These are phyloP conservation scores for Acleris emargana DNA, from an alignment of 2,888 invertebrate species.

Conservation along the genomic window DNA sequence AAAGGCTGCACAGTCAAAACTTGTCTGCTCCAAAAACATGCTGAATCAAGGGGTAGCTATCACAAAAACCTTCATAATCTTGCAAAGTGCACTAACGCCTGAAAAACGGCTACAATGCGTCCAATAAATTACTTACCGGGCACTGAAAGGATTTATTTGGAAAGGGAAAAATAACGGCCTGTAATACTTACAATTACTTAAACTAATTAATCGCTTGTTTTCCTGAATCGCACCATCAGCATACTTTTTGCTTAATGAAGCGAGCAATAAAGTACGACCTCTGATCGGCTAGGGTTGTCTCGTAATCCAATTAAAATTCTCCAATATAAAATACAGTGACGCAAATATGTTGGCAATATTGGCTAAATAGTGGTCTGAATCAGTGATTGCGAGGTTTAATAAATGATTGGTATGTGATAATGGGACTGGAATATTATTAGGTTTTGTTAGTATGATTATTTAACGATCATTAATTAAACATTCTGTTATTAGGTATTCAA, in stretches of 20 bases:
- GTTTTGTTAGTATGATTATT: not conserved
- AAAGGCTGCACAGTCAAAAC: no score
- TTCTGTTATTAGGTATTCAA: no score
- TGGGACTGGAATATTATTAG: slow-evolving; percentile 1
- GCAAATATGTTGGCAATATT: slow-evolving; percentile 13
- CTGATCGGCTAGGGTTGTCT: slow-evolving; percentile 53
- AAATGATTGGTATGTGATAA: not conserved
- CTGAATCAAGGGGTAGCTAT: not conserved
- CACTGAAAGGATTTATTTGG: slow-evolving; percentile 66
- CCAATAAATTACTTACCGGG: slow-evolving; percentile 62
- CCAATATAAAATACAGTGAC: not conserved
- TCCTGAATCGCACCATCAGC: slow-evolving; percentile 71
- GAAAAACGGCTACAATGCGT: slow-evolving; percentile 34
- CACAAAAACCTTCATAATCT: slow-evolving; percentile 15
- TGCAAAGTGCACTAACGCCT: slow-evolving; percentile 11
- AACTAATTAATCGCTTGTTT: slow-evolving; percentile 79
- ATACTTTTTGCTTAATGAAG: slow-evolving; percentile 78
- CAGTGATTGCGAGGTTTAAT: slow-evolving; percentile 3
- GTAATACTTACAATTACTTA: slow-evolving; percentile 74
- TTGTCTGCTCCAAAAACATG: no score
- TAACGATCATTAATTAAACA: no score
- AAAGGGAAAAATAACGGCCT: slow-evolving; percentile 62
- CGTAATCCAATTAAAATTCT: slow-evolving; percentile 24
- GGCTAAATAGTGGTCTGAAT: slow-evolving; percentile 4
- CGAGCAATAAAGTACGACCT: slow-evolving; percentile 63